Conservation (phyloP, 2,797 vertebrate species). For the Aythya fuligula region DNA sequence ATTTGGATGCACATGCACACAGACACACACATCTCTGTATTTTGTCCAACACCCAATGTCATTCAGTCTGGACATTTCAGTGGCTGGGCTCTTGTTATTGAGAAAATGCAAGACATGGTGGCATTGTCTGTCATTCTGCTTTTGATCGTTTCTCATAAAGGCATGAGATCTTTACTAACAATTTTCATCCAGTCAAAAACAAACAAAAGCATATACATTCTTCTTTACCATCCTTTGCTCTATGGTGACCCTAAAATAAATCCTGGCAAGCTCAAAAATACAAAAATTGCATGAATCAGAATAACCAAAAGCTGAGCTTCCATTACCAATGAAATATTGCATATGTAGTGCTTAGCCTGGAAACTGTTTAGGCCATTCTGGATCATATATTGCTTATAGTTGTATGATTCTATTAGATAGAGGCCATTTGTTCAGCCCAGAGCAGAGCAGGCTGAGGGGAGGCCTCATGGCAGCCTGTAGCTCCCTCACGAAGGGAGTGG, state of each 20-base stretch:
- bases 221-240: neutral
- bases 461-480: too few species aligned
- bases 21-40: accelerated
- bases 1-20: neutral
- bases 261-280: neutral
- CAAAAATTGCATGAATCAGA: neutral
- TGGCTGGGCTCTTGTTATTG: neutral
- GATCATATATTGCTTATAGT: neutral
- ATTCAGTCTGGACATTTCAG: neutral
- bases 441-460: too few species aligned
- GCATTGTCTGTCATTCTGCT: neutral
- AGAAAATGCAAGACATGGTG: neutral
- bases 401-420: neutral
- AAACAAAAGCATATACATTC: neutral
- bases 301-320: neutral
- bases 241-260: neutral
- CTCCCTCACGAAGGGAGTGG: too few species aligned
- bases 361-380: neutral
- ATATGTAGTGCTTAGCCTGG: neutral
- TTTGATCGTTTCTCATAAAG: neutral
- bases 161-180: neutral
- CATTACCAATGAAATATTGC: neutral
- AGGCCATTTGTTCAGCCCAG: neutral
- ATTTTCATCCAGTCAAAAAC: neutral
- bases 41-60: neutral